phyloP scores from a whole-genome alignment of 2,797 vertebrate genomes.

The Poeciliopsis paucimaculata region DNA sequence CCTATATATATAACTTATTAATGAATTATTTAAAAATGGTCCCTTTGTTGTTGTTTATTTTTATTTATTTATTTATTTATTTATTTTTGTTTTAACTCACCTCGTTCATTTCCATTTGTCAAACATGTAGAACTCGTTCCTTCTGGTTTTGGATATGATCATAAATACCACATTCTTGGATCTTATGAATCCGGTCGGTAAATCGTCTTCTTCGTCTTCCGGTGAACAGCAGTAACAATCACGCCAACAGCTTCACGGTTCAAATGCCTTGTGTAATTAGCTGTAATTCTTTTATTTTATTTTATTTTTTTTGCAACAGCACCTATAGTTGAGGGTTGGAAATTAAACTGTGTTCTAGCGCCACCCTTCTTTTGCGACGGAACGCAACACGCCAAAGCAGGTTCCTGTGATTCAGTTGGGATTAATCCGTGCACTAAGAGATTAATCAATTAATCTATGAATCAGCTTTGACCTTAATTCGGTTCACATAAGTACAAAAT shows the following conservation, averaged over 20 bases:
- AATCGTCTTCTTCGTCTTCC: neutral
- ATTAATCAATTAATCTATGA: neutral
- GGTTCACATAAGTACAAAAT: neutral
- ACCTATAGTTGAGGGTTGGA: neutral
- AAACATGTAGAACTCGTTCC: neutral
- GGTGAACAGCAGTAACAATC: neutral
- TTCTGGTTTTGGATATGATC: neutral
- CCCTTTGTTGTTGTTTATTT: neutral
- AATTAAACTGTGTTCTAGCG: slow-evolving; percentile 63
- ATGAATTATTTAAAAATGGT: neutral
- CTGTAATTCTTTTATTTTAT: neutral
- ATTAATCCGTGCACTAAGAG: neutral
- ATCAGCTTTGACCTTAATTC: neutral
- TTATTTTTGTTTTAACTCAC: neutral
- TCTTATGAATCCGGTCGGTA: neutral
- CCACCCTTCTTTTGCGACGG: slow-evolving; percentile 56
- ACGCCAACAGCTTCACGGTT: neutral
- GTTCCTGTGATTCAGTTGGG: neutral
- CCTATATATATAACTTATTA: too few relatives aligned
- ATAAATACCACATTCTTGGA: neutral
- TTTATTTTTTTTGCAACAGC: neutral
- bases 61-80: neutral
- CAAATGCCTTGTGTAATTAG: slow-evolving; percentile 2
- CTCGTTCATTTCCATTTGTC: neutral
- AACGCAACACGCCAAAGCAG: slow-evolving; percentile 42